Percentiles rank a stretch among this genome's conserved stretches.
These are phyloP conservation scores for Solenopsis fugax DNA, from an alignment of 1,140 invertebrate genomes.

Conservation along the genomic window DNA sequence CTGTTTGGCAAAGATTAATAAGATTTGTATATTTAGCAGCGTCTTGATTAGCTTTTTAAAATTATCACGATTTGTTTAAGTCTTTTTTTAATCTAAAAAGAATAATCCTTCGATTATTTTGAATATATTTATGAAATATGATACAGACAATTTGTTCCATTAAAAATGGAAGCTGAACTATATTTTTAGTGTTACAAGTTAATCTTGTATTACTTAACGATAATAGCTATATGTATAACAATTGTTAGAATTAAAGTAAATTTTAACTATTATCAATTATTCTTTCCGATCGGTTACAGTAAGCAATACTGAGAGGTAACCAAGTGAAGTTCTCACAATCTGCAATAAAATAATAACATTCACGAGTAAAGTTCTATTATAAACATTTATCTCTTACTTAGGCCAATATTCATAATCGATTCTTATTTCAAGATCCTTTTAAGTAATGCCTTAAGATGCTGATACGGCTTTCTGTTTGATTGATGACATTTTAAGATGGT, in stretches of 20 bases:
- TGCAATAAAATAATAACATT: conserved; percentile 39
- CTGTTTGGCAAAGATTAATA: not conserved
- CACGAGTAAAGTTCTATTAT: too few relatives aligned
- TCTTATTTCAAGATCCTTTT: too few relatives aligned
- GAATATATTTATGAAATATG: not conserved
- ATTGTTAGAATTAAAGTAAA: not conserved
- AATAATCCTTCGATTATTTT: not conserved
- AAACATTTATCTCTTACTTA: too few relatives aligned
- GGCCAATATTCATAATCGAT: too few relatives aligned
- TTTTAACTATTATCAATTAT: not conserved
- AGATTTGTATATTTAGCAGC: not conserved
- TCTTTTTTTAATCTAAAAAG: not conserved
- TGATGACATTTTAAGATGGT: too few relatives aligned
- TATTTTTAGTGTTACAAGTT: not conserved
- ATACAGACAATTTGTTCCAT: not conserved
- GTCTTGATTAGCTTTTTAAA: not conserved
- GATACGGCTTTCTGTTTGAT: too few relatives aligned
- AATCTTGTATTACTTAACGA: not conserved
- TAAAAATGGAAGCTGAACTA: not conserved
- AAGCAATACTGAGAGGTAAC: conserved; percentile 69
- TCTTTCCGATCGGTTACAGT: conserved; percentile 44
- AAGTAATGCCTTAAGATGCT: too few relatives aligned
- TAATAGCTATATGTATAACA: not conserved
- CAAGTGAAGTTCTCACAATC: conserved; percentile 68
- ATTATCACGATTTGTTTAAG: not conserved